Evolutionary conservation across 2,888 invertebrate species (phyloP), one percentile per base, ranked within the genome.

Genomic region (Dicyrtoma fusca): DNA sequence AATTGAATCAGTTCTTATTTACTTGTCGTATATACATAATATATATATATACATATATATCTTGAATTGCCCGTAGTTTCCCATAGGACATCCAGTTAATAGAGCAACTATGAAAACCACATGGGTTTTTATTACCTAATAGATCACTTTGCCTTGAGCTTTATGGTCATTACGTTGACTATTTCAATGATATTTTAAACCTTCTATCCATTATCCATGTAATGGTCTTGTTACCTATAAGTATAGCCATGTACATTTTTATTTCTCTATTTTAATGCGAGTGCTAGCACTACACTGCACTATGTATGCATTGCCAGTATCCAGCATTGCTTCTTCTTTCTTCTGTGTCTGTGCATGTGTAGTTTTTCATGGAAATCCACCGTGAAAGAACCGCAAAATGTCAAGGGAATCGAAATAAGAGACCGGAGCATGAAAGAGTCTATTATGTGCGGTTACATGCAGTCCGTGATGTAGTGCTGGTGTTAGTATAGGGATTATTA

Each of bases 111-210:
- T 59, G 69, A 47, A 49, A 57, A 59, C 69, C 69, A 17, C 69
- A 69, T 69, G 69, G 59, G 68, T 59, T 57, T 61, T 69, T 69
- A 59, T 69, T 69, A 23, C 69, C 69, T 69, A 69, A 69, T 69
- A 45, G 47, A 45, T 69, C 69, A 69, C 34, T 69, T 45, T 47
- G 49, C 59, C 44, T 61, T 69, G 61, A 69, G 69, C 25, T 61
- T 49, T 57, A 57, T 13, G 23, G 26, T 57, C 57, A 25, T 26
- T 14, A 57, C 57, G 44, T n/a, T 47, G 45, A 47, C 23, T 47
- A 23, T 34, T 8, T 34, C 4, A 17, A 34, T 63, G 63, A 63
- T 45, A 63, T 44, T 63, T 63, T 45, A 63, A 63, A 63, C 44
- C 23, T 61, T 1, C 34, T 61, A 13, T 25, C 61, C 44, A 23